These are phyloP conservation scores for Aethes cnicana DNA, from an alignment of 2,888 invertebrate species.

Conservation along the genomic window DNA sequence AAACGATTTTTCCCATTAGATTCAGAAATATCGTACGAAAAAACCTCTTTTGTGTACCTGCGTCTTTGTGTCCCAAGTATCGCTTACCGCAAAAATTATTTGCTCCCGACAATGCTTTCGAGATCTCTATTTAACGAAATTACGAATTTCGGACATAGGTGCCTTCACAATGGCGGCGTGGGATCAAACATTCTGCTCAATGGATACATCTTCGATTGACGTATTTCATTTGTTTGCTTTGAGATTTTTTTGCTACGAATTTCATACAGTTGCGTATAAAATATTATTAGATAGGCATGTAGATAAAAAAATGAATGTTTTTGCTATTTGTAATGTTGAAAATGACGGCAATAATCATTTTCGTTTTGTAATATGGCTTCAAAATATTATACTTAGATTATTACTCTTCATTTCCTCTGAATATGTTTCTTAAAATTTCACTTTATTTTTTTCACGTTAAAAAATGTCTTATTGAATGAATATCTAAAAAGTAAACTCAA, in stretches of 20 bases:
- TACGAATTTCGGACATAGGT: conserved; percentile 59
- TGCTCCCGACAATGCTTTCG: conserved; percentile 60
- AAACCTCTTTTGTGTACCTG: conserved; percentile 47
- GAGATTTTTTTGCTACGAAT: conserved; percentile 9
- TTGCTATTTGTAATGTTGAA: too few relatives aligned
- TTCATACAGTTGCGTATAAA: conserved; percentile 14
- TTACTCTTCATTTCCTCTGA: too few relatives aligned
- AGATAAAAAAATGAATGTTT: too few relatives aligned
- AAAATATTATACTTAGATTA: too few relatives aligned
- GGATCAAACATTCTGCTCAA: conserved; percentile 25
- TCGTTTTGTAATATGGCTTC: too few relatives aligned
- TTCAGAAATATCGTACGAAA: conserved; percentile 10
- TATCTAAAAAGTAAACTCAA: too few relatives aligned
- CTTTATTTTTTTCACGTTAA: too few relatives aligned
- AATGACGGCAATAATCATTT: too few relatives aligned
- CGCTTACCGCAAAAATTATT: conserved; percentile 80
- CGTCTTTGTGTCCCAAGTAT: conserved; percentile 71
- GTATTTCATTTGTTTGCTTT: conserved; percentile 28
- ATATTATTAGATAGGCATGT: too few relatives aligned
- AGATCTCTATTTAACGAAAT: conserved; percentile 78
- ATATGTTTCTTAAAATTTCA: too few relatives aligned
- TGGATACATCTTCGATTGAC: conserved; percentile 25
- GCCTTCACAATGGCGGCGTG: conserved; percentile 44
- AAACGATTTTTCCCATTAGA: too few relatives aligned
- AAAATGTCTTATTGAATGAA: too few relatives aligned